A percentile compares a stretch with the other conserved stretches of the same genome.
These are phyloP conservation scores for Cerastis leucographa DNA, from an alignment of 2,888 invertebrate genomes.

Conservation along the genomic window DNA sequence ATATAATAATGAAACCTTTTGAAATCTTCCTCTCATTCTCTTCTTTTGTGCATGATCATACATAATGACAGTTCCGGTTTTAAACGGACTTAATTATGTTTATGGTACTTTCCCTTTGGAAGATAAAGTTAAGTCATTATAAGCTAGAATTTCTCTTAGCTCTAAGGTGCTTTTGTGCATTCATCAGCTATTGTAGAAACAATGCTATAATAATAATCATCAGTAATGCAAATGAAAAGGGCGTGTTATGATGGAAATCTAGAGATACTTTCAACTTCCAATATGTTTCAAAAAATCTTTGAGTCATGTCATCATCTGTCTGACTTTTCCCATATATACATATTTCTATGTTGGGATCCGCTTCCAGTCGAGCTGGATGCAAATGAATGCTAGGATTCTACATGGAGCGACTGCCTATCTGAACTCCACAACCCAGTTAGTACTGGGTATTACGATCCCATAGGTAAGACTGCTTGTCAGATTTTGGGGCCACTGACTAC, in stretches of 20 bases:
- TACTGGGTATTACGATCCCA: too few relatives aligned
- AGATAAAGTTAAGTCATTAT: slow-evolving; percentile 25
- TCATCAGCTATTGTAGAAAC: slow-evolving; percentile 11
- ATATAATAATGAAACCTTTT: slow-evolving; percentile 11
- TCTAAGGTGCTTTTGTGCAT: slow-evolving; percentile 25
- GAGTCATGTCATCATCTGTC: too few relatives aligned
- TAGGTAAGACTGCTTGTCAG: too few relatives aligned
- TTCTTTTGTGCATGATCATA: slow-evolving; percentile 29
- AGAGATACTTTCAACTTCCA: neutral
- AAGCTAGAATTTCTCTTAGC: slow-evolving; percentile 32
- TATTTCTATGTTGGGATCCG: too few relatives aligned
- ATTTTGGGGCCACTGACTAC: too few relatives aligned
- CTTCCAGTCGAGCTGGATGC: too few relatives aligned
- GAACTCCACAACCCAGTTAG: too few relatives aligned
- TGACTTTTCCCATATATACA: too few relatives aligned
- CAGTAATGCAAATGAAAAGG: neutral
- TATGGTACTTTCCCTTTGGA: slow-evolving; percentile 31
- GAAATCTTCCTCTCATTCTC: slow-evolving; percentile 6
- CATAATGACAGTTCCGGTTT: slow-evolving; percentile 24
- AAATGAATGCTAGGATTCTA: too few relatives aligned
- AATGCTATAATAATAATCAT: neutral
- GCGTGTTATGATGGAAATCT: neutral
- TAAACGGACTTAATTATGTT: slow-evolving; percentile 30
- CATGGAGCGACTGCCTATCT: too few relatives aligned
- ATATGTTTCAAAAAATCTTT: too few relatives aligned